phyloP scores from a whole-genome alignment of 2,888 invertebrate species.

The Synergus itoensis region DNA sequence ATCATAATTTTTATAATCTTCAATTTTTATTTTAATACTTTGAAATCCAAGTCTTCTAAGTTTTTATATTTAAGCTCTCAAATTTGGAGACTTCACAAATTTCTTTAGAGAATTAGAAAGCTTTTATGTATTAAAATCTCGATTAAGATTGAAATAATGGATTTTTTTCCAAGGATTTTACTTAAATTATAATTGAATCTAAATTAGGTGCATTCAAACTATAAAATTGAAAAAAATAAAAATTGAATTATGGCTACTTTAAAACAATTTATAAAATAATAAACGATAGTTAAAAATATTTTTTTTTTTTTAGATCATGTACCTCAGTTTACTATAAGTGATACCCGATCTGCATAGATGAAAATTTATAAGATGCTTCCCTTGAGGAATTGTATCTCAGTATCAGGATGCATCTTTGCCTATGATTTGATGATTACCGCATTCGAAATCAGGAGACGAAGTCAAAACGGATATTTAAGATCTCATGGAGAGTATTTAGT shows the following conservation, averaged over 20 bases:
- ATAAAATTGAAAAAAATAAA: not conserved
- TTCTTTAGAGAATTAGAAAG: too few species aligned
- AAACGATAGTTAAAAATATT: not conserved
- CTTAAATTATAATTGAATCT: too few species aligned
- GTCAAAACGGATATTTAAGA: slow-evolving; percentile 23
- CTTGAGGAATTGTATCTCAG: not conserved
- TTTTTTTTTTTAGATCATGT: not conserved
- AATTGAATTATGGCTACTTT: not conserved
- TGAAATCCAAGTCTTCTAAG: not conserved
- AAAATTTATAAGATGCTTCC: not conserved
- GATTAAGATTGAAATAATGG: too few species aligned
- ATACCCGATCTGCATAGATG: not conserved
- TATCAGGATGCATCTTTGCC: not conserved
- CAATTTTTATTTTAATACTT: not conserved
- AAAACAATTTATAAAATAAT: not conserved
- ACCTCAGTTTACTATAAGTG: not conserved
- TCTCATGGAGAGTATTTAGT: not conserved
- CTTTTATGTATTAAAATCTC: too few species aligned
- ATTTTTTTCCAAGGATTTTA: too few species aligned
- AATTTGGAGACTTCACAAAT: too few species aligned
- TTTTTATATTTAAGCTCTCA: too few species aligned
- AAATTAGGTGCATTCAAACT: too few species aligned
- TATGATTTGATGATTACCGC: not conserved
- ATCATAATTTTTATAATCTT: not conserved
- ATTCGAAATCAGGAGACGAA: not conserved